Base-by-base conservation (phyloP, 2,113 vertebrate species). In the Festucalex cinctus region DNA sequence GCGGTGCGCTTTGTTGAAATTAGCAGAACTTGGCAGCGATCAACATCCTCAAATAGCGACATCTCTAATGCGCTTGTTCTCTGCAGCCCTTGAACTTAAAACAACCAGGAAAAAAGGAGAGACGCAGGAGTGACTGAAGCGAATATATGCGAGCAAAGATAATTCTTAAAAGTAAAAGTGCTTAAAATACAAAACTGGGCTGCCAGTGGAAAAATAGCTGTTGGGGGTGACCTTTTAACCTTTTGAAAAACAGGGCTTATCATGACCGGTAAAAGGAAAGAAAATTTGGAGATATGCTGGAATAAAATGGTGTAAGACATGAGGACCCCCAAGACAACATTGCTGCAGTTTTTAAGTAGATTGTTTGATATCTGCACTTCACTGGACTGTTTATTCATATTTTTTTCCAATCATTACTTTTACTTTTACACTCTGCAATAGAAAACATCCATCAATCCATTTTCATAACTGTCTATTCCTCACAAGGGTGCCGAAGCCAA, bases 1-100 rank as follows among this genome's bases (percentile, higher is more conserved):
- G 70, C 79, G 69, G 60, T 58, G 61, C 80, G 69, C 87, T 87
- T 88, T 87, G 82, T 39, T 62, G 84, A 85, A 86, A 85, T 85
- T 85, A 81, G 83, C 74, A 70, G 74, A 83, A 73, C 72, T 71
- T 85, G 88, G 84, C 85, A 88, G 85, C 82, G 85, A 86, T 86
- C 80, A 80, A 69, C 70, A 69, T 76, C 71, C 74, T 88, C 71
- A 77, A 84, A 84, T 86, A 22, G 80, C 74, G 9, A 9, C 10
- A 65, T 83, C 84, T 88, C 83, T 80, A 80, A 86, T 70, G 13
- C 64, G 72, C 80, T 79, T 85, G 76, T 90, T 86, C 78, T 75
- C 8, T 1, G n/a, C 76, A 87, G 88, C 83, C 86, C 88, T 89
- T 87, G 81, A 89, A 90, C 85, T 85, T 76, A 49, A 80, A 75